Evolutionary conservation across 2,113 vertebrate species (phyloP).

Genomic region (Pterocles gutturalis): DNA sequence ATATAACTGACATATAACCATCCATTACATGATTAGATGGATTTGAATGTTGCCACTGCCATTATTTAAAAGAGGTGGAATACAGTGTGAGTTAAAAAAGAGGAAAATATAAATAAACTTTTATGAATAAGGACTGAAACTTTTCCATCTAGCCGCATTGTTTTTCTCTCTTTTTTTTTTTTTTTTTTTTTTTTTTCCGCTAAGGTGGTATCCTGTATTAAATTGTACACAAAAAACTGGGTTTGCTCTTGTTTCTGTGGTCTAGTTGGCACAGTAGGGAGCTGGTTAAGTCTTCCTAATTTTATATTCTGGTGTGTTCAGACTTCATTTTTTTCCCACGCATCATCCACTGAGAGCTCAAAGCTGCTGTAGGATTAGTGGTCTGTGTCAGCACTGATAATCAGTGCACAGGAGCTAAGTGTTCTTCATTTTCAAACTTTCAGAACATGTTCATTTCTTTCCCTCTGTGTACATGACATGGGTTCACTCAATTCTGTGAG

Average conservation of each 20-base stretch:
- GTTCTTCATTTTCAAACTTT: neutral
- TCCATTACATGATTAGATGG: neutral
- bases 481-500: neutral
- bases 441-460: neutral
- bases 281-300: neutral
- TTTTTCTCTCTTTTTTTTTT: neutral
- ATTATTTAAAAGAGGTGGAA: neutral
- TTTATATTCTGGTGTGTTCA: neutral
- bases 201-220: neutral
- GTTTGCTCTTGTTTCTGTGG: neutral
- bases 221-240: neutral
- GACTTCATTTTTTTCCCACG: neutral
- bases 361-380: neutral
- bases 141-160: rapidly evolving
- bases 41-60: neutral
- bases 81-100: neutral
- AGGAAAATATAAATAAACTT: neutral
- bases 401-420: neutral
- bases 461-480: neutral
- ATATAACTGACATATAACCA: neutral
- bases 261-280: neutral
- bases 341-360: neutral
- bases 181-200: neutral
- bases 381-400: neutral
- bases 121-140: neutral